phyloP scores from a whole-genome alignment of 2,113 vertebrate species.

The Egretta garzetta region DNA sequence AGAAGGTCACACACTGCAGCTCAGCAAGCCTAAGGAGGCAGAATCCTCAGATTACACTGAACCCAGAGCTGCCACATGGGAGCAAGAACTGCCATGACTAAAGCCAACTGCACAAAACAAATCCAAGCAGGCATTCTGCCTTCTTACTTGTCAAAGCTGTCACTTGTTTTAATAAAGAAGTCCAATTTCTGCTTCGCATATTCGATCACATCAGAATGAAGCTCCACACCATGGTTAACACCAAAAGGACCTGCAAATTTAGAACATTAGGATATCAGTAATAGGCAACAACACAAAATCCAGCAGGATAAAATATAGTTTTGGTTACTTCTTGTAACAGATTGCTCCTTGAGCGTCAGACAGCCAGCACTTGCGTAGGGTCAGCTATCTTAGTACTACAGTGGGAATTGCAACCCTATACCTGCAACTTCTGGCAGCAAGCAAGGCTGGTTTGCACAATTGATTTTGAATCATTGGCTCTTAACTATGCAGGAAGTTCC shows the following conservation, averaged over 20 bases:
- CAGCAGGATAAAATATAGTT: neutral
- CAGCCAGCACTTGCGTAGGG: neutral
- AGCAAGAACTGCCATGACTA: neutral
- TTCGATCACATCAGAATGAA: constrained; percentile 92
- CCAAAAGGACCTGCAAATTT: constrained; percentile 88
- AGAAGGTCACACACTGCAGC: constrained; percentile 21
- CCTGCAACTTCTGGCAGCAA: neutral
- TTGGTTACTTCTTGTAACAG: neutral
- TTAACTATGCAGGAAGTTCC: neutral
- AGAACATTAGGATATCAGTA: neutral
- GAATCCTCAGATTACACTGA: constrained; percentile 44
- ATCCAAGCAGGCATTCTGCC: neutral
- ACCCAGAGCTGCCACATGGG: neutral
- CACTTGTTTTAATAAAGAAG: constrained; percentile 93
- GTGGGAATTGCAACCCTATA: neutral
- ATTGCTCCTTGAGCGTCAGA: neutral
- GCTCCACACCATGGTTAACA: constrained; percentile 93
- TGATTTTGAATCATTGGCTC: neutral
- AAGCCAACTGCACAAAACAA: neutral
- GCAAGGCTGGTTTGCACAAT: neutral
- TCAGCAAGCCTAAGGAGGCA: constrained; percentile 39
- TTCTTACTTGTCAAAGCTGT: constrained; percentile 95
- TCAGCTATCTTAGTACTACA: neutral
- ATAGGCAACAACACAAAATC: neutral
- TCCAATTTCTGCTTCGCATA: constrained; percentile 95